Percentiles rank a stretch among this genome's conserved stretches.
These are phyloP conservation scores for Drosophila triauraria DNA, from an alignment of 1,140 invertebrate genomes.

Conservation along the genomic window DNA sequence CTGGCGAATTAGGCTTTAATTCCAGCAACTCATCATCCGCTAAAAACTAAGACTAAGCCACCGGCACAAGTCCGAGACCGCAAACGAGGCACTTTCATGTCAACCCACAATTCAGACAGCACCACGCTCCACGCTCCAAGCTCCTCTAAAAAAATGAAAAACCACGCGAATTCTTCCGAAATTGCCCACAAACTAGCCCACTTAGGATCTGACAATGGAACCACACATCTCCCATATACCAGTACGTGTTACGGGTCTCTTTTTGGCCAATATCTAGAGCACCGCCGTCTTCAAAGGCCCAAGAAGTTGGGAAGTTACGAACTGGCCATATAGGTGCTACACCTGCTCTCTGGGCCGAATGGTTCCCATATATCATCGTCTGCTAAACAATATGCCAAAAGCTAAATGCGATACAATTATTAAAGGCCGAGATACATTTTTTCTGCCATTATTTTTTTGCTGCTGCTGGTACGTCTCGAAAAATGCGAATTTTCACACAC, in stretches of 20 bases:
- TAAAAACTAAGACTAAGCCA: conserved; percentile 14
- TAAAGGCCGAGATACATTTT: conserved; percentile 61
- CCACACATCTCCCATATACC: conserved; percentile 14
- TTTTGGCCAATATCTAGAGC: conserved; percentile 42
- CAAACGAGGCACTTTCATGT: conserved; percentile 76
- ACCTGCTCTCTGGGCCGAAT: conserved; percentile 48
- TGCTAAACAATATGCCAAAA: conserved; percentile 77
- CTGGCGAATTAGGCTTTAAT: conserved; percentile 30
- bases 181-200: conserved; percentile 78
- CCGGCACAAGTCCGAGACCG: conserved; percentile 16
- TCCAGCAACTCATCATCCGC: conserved; percentile 45
- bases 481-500: conserved; percentile 80
- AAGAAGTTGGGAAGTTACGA: conserved; percentile 16
- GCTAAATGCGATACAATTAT: conserved; percentile 80
- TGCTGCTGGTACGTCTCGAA: conserved; percentile 29
- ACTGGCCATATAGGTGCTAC: conserved; percentile 22
- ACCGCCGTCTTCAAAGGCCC: conserved; percentile 41
- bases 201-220: conserved; percentile 67
- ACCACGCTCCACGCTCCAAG: conserved; percentile 13
- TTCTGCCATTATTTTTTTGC: conserved; percentile 32
- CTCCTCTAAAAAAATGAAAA: conserved; percentile 17
- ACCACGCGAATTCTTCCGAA: conserved; percentile 72
- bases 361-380: conserved; percentile 66
- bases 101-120: conserved; percentile 61
- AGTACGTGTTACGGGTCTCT: neutral